Evolutionary conservation across 2,113 vertebrate genomes (phyloP), one percentile per base, ranked within the genome.

Genomic region (Cygnus atratus): DNA sequence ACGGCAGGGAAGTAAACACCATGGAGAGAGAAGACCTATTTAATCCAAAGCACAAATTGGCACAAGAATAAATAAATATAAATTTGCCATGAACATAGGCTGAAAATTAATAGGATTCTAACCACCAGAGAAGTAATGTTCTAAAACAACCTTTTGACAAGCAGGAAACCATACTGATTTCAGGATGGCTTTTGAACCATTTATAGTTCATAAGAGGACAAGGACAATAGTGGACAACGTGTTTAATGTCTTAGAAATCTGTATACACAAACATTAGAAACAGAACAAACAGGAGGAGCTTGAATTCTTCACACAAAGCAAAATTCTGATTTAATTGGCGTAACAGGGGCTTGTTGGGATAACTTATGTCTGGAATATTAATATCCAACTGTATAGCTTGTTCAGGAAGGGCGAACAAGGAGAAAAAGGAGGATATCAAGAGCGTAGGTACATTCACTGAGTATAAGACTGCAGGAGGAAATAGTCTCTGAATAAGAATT

Each of bases 311-410:
- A 3, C 2, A 73, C 68, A 11, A 70, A 92, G 92, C 80, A 87
- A 88, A 93, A 93, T 35, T 77, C 77, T 8, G 74, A 54, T 93
- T 90, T 91, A 91, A 95, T 82, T 90, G 94, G 85, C 66, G 4
- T 61, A 84, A 87, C 33, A 6, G 88, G 70, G 70, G 78, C 65
- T 91, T 29, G 26, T 93, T 73, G 90, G 92, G 92, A 66, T 48
- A 48, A 71, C 33, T 91, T 77, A 13, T 26, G 88, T 58, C 85
- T 84, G 90, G 88, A 95, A 96, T 96, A 63, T 87, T 94, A 87
- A 96, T 82, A 59, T 63, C 78, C 13, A 12, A 48, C 8, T 17
- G 77, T 13, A 57, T 14, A 4, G 82, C 59, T 66, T 16, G 29
- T 11, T 58, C 4, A 6, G 66, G 77, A 94, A 94, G 90, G 90